These are phyloP conservation scores for Polyommatus icarus DNA, from an alignment of 2,888 invertebrate species.

Conservation along the genomic window DNA sequence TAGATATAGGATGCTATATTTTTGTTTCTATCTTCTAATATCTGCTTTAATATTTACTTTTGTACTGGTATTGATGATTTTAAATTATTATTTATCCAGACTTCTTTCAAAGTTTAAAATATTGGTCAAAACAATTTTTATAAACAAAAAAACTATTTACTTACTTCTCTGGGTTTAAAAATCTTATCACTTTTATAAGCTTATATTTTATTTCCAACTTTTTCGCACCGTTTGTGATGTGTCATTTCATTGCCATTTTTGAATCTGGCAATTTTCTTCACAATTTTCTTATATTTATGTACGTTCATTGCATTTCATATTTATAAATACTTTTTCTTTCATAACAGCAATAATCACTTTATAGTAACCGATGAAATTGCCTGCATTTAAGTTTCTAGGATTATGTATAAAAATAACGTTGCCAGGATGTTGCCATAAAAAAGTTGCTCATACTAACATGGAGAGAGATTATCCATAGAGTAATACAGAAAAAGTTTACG, in stretches of 20 bases:
- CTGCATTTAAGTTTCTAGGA: neutral
- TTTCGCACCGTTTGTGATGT: neutral
- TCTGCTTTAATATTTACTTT: neutral
- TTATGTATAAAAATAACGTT: neutral
- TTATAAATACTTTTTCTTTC: conserved; percentile 30
- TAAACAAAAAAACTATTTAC: neutral
- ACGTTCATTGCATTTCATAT: conserved; percentile 34
- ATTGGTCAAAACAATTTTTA: neutral
- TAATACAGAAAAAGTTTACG: no score
- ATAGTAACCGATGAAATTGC: neutral
- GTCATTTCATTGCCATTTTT: neutral
- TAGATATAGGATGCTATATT: conserved; percentile 1
- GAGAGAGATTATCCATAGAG: neutral
- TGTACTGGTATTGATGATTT: neutral
- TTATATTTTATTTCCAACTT: neutral
- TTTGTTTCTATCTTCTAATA: neutral
- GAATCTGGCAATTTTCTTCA: neutral
- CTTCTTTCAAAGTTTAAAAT: neutral
- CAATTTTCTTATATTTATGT: neutral
- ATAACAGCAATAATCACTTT: conserved; percentile 62
- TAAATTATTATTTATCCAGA: neutral
- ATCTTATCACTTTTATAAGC: neutral
- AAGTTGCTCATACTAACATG: neutral
- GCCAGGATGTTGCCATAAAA: neutral
- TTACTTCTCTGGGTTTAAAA: neutral